Conservation (phyloP, 2,797 vertebrate genomes). For the Karalla daura region DNA sequence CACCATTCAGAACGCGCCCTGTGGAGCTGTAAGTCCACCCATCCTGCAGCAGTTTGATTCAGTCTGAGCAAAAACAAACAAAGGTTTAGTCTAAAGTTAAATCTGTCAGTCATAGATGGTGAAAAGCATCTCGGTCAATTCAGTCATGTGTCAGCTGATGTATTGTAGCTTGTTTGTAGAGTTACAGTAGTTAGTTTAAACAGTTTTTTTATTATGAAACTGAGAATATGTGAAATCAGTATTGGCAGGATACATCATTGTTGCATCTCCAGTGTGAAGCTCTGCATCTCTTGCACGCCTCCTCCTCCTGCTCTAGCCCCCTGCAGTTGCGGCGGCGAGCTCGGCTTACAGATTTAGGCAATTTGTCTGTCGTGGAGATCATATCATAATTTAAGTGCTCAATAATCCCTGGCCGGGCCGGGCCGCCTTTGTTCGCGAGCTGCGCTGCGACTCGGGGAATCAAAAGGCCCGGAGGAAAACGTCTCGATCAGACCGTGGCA, state of each 20-base stretch:
- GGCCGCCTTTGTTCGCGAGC: conserved; percentile 15
- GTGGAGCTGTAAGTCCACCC: conserved; percentile 93
- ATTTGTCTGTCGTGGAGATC: conserved; percentile 59
- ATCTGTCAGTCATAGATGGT: no score
- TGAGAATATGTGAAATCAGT: no score
- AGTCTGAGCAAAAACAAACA: no score
- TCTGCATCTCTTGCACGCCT: not conserved
- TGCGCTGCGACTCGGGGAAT: conserved; percentile 11
- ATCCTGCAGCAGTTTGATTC: no score
- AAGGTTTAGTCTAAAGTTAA: no score
- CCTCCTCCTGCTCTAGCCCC: not conserved
- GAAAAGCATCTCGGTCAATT: no score
- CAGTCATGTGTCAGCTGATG: no score
- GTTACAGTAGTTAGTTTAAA: no score
- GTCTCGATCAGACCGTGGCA: conserved; percentile 61
- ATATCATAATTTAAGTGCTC: conserved; percentile 55
- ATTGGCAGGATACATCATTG: no score
- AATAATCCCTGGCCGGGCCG: conserved; percentile 39
- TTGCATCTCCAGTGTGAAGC: not conserved
- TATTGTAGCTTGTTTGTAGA: no score
- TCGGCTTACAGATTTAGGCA: conserved; percentile 22
- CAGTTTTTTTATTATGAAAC: no score
- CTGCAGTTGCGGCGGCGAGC: not conserved
- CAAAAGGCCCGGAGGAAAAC: conserved; percentile 38
- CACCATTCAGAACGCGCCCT: conserved; percentile 91